phyloP scores from a whole-genome alignment of 2,888 invertebrate genomes.

The Scotopteryx bipunctaria region DNA sequence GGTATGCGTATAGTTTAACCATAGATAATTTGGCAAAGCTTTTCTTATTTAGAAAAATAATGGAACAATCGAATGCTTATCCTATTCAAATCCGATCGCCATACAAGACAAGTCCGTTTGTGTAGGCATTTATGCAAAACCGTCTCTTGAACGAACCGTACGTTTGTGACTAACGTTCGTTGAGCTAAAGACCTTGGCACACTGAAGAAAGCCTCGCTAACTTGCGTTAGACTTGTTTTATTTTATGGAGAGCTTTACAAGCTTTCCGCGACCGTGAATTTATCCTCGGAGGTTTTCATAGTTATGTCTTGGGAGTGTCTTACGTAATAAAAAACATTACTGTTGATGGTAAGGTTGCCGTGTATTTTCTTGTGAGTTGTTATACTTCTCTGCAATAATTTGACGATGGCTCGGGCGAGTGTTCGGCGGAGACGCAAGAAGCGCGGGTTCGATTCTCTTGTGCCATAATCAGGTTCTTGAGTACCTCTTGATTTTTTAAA shows the following conservation, averaged over 20 bases:
- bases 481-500: too few species aligned
- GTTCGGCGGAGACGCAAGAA: too few species aligned
- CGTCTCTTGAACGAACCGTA: not conserved
- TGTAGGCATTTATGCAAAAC: not conserved
- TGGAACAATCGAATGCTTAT: too few species aligned
- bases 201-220: not conserved
- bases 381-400: too few species aligned
- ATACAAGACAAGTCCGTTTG: too few species aligned
- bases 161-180: not conserved
- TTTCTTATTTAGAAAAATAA: too few species aligned
- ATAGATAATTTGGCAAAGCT: too few species aligned
- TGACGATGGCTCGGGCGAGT: too few species aligned
- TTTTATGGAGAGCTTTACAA: constrained; percentile 19
- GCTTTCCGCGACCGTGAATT: constrained; percentile 18
- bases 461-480: too few species aligned
- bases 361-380: not conserved
- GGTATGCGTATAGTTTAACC: too few species aligned
- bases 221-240: constrained; percentile 23
- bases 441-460: too few species aligned
- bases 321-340: constrained; percentile 11
- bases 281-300: constrained; percentile 8
- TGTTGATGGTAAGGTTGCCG: not conserved
- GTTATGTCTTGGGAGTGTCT: constrained; percentile 15
- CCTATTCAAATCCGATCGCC: too few species aligned
- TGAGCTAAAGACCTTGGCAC: constrained; percentile 22